Evolutionary conservation across 2,888 invertebrate genomes (phyloP), one percentile per base, ranked within the genome.

Genomic region (Spodoptera littoralis): DNA sequence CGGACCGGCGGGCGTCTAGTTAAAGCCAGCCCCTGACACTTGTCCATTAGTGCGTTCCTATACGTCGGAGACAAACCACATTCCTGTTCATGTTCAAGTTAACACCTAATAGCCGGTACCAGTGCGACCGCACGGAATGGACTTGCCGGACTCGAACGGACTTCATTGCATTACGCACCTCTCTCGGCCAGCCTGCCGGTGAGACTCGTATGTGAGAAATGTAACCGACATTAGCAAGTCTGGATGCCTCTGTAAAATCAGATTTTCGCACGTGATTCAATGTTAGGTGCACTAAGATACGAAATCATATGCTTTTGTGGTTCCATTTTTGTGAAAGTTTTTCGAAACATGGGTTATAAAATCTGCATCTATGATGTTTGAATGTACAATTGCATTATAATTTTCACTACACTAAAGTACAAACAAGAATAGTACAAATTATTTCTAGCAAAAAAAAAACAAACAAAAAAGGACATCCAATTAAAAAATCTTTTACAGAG

Each of bases 141-240:
- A 85, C 84, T 84, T 72, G 62, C 65, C 47, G 61, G 59, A 73
- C 53, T 59, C 61, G 64, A 61, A 70, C 64, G 74, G 74, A 79
- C 84, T 78, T 81, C 82, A 86, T 85, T 84, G 81, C 84, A 82
- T 84, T 86, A 84, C 82, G 76, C 79, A 76, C 81, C 73, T 70
- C 77, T 74, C 71, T 44, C 65, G 36, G 53, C 45, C 13, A 24
- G 55, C 48, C 71, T 70, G 41, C 58, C 63, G n/a, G 56, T 52
- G 61, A 58, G 53, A 62, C 50, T 45, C n/a, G 46, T 67, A 73
- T 60, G 52, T 54, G 46, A 47, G 78, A 66, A 72, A 66, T 75
- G 65, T 60, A 69, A 50, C 43, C 46, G 22, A 44, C 58, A 63
- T 70, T 70, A 58, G 44, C 43, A 36, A 52, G 73, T 27, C 53